Evolutionary conservation across 2,888 invertebrate genomes (phyloP), one percentile per base, ranked within the genome.

Genomic region (Ormyrus labotus): DNA sequence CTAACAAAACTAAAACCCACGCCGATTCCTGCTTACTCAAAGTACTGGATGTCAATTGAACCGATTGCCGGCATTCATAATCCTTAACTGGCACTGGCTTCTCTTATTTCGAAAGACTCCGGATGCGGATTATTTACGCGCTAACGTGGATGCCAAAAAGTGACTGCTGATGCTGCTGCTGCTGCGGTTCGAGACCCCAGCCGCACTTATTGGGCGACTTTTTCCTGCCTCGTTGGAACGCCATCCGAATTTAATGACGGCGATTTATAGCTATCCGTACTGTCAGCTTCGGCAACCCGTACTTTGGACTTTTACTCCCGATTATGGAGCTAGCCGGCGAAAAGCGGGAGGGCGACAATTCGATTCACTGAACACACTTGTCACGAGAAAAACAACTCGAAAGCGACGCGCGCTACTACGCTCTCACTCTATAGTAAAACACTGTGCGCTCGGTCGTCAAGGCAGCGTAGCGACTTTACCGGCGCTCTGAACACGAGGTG

Each of bases 401-500:
- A 47, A 47, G 47, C 0, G 45, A 47, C 50, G 45, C 48, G 50
- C n/a, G 50, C 50, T 48, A 13, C 45, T 45, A 13, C 19, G 19
- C 60, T 8, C 60, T 11, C 6, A 6, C 34, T 61, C 7, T 61
- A 61, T 61, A 68, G 71, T 71, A 76, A 13, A 70, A 45, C 75
- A 73, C 64, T 13, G 55, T 34, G 57, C 5, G 60, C 68, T 61
- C 82, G 51, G 83, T 80, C 83, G 84, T 83, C 83, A 86, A 84
- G 19, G 83, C 60, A 80, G 84, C 63, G 45, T 11, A 48, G 61
- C 57, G 64, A 61, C 11, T 34, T 79, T 75, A 76, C 73, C 81
- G 71, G 68, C 83, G 68, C 67, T 65, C 61, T 80, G 77, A 61
- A 76, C 83, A 77, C 77, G 81, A 82, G 63, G 84, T 80, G 81